Evolutionary conservation across 37 sponge, comb jelly and placozoan genomes (phyloP).

Genomic region (Lycopodina hypogea): DNA sequence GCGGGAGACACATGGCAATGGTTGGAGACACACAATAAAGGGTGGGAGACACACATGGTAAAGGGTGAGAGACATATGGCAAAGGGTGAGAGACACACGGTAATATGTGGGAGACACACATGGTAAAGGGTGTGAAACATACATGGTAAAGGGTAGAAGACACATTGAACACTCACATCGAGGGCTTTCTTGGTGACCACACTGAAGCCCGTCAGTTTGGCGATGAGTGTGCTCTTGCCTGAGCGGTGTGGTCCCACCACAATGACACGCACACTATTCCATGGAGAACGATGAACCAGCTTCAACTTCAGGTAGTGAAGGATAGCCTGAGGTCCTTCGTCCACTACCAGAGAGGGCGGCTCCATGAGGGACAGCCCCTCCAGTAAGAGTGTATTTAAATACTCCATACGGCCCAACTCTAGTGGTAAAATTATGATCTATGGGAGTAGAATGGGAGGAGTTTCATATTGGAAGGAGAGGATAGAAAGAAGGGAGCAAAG

Average conservation of each 20-base stretch:
- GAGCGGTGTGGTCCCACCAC: slow-evolving; percentile 48
- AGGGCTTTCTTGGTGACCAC: slow-evolving; percentile 34
- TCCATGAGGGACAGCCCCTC: slow-evolving; percentile 30
- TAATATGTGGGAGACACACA: no score
- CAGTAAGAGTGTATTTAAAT: slow-evolving; percentile 31
- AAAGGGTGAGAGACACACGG: no score
- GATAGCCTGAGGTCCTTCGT: slow-evolving; percentile 25
- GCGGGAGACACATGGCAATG: no score
- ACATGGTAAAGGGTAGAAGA: no score
- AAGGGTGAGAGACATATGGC: no score
- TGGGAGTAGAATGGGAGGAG: neutral
- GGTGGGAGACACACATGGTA: no score
- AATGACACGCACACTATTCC: slow-evolving; percentile 47
- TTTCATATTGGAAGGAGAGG: neutral
- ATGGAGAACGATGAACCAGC: neutral
- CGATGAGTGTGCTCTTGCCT: slow-evolving; percentile 52
- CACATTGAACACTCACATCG: slow-evolving; percentile 21
- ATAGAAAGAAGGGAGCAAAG: neutral
- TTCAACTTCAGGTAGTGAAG: slow-evolving; percentile 35
- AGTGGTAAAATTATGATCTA: slow-evolving; percentile 27
- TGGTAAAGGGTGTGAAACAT: no score
- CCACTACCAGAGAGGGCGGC: slow-evolving; percentile 43
- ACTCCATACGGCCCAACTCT: slow-evolving; percentile 26
- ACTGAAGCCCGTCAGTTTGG: slow-evolving; percentile 26
- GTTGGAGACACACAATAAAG: no score